Evolutionary conservation across 2,888 invertebrate genomes (phyloP).

Genomic region (Cotesia congregata): DNA sequence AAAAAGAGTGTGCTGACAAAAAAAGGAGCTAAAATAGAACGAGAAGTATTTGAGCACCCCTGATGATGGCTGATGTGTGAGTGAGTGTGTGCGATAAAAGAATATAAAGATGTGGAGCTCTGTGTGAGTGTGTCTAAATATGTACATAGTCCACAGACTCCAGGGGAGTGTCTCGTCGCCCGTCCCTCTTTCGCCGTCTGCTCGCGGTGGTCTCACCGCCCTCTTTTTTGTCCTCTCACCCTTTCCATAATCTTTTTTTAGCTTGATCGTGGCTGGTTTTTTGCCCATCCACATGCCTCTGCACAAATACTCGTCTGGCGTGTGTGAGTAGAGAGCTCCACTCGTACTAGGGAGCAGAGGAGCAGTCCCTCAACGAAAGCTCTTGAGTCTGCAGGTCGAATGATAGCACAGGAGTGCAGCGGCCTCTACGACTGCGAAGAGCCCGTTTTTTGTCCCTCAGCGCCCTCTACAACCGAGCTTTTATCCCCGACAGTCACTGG

Average conservation of each 20-base stretch:
- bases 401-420: conserved; percentile 51
- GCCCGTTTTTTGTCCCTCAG: conserved; percentile 43
- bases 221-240: conserved; percentile 28
- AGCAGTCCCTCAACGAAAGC: conserved; percentile 5
- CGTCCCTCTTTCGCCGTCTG: conserved; percentile 29
- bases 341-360: not conserved
- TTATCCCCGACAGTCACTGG: conserved; percentile 32
- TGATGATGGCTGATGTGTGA: conserved; percentile 32
- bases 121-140: conserved; percentile 19
- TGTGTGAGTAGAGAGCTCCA: not conserved
- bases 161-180: conserved; percentile 38
- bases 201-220: conserved; percentile 37
- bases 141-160: conserved; percentile 16
- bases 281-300: conserved; percentile 12
- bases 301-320: not conserved
- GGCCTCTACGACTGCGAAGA: conserved; percentile 60
- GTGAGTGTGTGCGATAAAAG: not conserved
- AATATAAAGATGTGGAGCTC: not conserved
- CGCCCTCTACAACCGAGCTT: conserved; percentile 23
- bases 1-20: conserved; percentile 38
- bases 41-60: conserved; percentile 50
- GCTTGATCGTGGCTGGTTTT: conserved; percentile 13
- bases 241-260: conserved; percentile 14
- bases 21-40: conserved; percentile 41
- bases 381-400: conserved; percentile 2